These are phyloP conservation scores for Eristalis intricaria DNA, from an alignment of 2,888 invertebrate genomes.

Conservation along the genomic window DNA sequence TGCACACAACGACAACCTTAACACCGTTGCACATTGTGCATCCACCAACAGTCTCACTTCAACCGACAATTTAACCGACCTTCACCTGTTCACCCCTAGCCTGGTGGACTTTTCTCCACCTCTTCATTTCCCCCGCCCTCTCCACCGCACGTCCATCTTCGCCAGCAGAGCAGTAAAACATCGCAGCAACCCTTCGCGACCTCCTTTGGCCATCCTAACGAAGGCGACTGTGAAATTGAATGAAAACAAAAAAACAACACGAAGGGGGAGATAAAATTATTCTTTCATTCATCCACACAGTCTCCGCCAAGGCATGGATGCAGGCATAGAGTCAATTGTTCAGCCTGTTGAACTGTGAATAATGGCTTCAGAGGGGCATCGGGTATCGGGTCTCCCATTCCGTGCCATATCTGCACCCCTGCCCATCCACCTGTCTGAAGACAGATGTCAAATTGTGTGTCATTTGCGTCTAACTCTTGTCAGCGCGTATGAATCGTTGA, in stretches of 20 bases:
- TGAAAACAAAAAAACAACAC: not conserved
- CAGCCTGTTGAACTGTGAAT: conserved; percentile 55
- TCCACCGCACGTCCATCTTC: too few species aligned
- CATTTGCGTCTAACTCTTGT: not conserved
- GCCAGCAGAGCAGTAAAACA: not conserved
- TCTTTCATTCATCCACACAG: not conserved
- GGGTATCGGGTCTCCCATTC: not conserved
- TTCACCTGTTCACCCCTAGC: conserved; percentile 66
- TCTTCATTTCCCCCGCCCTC: not conserved
- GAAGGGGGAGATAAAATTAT: not conserved
- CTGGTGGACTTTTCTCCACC: conserved; percentile 31
- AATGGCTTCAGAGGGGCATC: conserved; percentile 48
- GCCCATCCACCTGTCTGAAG: not conserved
- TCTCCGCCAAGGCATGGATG: not conserved
- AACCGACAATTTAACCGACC: conserved; percentile 63
- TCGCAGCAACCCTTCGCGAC: conserved; percentile 50
- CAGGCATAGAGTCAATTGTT: conserved; percentile 37
- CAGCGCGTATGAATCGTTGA: not conserved
- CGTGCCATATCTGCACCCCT: not conserved
- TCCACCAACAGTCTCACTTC: conserved; percentile 4
- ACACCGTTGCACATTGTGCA: conserved; percentile 19
- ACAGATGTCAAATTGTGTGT: conserved; percentile 41
- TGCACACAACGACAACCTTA: not conserved
- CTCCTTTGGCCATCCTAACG: conserved; percentile 50
- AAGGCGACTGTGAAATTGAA: conserved; percentile 32